Base-by-base conservation (phyloP, 2,888 invertebrate species). In the Drosophila silvestris region DNA sequence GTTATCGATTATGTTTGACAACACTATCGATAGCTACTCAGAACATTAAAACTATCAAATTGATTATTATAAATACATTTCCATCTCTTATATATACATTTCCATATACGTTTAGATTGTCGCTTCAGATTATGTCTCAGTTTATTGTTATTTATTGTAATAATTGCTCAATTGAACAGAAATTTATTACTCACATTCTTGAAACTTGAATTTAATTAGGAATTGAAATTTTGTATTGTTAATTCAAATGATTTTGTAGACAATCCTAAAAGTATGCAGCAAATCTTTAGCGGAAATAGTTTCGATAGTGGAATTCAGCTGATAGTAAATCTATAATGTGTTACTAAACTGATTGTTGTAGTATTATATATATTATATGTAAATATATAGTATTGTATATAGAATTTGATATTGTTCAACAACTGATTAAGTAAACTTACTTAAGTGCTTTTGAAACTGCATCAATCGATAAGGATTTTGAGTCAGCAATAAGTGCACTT, bases 401-500 rank as follows among this genome's bases (percentile, higher is more conserved):
- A 47, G 4, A 4, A 44, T 22, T 44, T 22, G 3, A 6, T 6
- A 22, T 22, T 16, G 7, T 14, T 47, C 14, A 47, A 5, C 22
- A 26, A 4, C 7, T 47, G 16, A 26, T 47, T 47, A 47, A 47
- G 16, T 16, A 26, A 26, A 26, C 16, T 16, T 26, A 26, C 2
- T 9, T 16, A 7, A 54, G 32, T 39, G 32, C 60, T 22, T 26
- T 22, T 7, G 22, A 47, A 47, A 47, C 16, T 26, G 5, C 26
- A 26, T 16, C 9, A 26, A 16, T 16, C 22, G 44, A 22, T 47
- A 26, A 9, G 26, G 16, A 9, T 26, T 16, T 47, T 47, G 16
- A 16, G 26, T 26, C 1, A 0, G 6, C 33, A 62, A 66, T 63
- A 52, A 62, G 51, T 33, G 28, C 33, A 52, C 3, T 63, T 10